phyloP scores from a whole-genome alignment of 2,113 vertebrate genomes.

The Dromas ardeola region DNA sequence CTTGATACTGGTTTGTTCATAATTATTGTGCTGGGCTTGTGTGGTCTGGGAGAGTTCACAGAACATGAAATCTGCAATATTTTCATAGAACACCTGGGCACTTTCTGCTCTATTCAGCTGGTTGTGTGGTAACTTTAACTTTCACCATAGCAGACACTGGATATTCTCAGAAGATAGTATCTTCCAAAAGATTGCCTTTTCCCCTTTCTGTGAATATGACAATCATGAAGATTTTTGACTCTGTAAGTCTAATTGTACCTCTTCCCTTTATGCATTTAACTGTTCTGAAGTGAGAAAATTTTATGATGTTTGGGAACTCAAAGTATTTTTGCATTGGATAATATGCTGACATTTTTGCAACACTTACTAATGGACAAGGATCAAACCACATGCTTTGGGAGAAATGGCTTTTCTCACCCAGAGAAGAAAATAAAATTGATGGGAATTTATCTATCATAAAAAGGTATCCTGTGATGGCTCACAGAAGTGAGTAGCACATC shows the following conservation, averaged over 20 bases:
- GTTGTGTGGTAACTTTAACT: background rate
- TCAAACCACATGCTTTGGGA: background rate
- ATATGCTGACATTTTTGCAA: background rate
- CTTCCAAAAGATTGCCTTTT: background rate
- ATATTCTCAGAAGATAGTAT: background rate
- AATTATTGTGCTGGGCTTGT: accelerated
- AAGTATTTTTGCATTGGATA: background rate
- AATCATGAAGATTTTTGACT: background rate
- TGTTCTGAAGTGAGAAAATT: background rate
- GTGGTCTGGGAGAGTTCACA: background rate
- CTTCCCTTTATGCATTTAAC: background rate
- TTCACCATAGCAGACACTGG: background rate
- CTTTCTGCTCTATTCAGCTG: background rate
- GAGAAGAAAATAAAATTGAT: background rate
- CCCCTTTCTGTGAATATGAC: background rate
- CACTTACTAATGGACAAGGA: background rate
- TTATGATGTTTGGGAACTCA: background rate
- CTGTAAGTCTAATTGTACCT: accelerated
- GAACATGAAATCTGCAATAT: background rate
- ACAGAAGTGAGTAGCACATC: background rate
- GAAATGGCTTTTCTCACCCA: background rate
- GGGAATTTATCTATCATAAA: background rate
- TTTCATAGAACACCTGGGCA: background rate
- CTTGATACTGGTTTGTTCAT: background rate
- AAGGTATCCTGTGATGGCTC: background rate